These are phyloP conservation scores for Hydrolagus affinis DNA, from an alignment of 2,113 vertebrate species.

Conservation along the genomic window DNA sequence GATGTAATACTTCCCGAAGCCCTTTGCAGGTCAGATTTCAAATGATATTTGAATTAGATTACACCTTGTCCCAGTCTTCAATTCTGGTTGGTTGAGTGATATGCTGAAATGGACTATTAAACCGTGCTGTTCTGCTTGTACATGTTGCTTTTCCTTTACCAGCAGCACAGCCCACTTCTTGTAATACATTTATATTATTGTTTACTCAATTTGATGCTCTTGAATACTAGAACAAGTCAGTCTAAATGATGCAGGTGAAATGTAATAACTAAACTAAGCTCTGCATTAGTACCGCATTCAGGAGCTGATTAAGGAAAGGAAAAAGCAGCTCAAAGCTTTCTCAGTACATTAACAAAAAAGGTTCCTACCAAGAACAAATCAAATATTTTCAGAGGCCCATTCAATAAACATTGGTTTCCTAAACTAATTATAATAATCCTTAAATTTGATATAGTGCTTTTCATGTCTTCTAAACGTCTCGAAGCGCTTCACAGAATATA, in stretches of 20 bases:
- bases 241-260: slow-evolving; percentile 99
- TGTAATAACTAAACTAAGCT: slow-evolving; percentile 94
- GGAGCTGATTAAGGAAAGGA: slow-evolving; percentile 40
- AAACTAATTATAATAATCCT: no score
- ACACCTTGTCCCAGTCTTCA: slow-evolving; percentile 58
- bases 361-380: background rate
- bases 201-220: slow-evolving; percentile 95
- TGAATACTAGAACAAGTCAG: slow-evolving; percentile 69
- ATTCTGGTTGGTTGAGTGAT: slow-evolving; percentile 65
- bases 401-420: background rate
- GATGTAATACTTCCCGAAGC: background rate
- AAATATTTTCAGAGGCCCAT: background rate
- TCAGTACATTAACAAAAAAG: background rate
- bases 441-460: no score
- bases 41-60: slow-evolving; percentile 53
- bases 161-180: slow-evolving; percentile 79
- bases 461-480: no score
- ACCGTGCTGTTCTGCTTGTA: slow-evolving; percentile 63
- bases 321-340: background rate
- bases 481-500: no score
- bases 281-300: slow-evolving; percentile 75
- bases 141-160: slow-evolving; percentile 81
- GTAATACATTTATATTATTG: slow-evolving; percentile 94
- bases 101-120: slow-evolving; percentile 62
- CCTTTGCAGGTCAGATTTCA: background rate